Conservation (phyloP, 2,888 invertebrate genomes). For the Cerastis rubricosa region DNA sequence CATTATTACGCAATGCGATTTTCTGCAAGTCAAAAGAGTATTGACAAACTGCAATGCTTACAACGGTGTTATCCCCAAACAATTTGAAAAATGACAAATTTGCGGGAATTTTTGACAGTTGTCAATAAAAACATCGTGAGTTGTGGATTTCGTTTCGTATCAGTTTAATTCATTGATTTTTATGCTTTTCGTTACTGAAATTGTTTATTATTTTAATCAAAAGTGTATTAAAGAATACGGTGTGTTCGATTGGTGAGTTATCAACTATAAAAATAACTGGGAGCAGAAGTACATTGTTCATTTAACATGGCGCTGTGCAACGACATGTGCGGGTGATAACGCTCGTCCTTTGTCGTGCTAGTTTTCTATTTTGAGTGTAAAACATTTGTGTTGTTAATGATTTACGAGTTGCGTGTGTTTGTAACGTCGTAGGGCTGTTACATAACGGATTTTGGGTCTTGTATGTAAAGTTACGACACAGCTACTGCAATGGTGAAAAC, state of each 20-base stretch:
- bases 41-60: conserved; percentile 42
- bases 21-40: conserved; percentile 52
- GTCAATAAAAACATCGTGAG: conserved; percentile 88
- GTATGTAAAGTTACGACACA: conserved; percentile 81
- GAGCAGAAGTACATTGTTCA: conserved; percentile 76
- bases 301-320: conserved; percentile 87
- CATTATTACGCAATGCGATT: conserved; percentile 11
- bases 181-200: conserved; percentile 60
- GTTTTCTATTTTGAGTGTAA: conserved; percentile 76
- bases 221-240: conserved; percentile 68
- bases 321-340: conserved; percentile 89
- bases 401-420: conserved; percentile 76
- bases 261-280: conserved; percentile 71
- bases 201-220: conserved; percentile 55
- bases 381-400: conserved; percentile 71
- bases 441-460: conserved; percentile 79
- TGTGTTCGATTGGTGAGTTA: conserved; percentile 82
- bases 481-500: conserved; percentile 89
- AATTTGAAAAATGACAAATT: conserved; percentile 79
- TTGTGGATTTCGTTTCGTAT: conserved; percentile 76
- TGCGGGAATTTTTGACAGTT: conserved; percentile 89
- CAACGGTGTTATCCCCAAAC: conserved; percentile 1
- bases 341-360: conserved; percentile 84
- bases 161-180: conserved; percentile 68
- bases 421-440: conserved; percentile 77